Percentiles rank a stretch among this genome's conserved stretches.
Conservation (phyloP, 2,113 vertebrate genomes). For the Lophura nycthemera region DNA sequence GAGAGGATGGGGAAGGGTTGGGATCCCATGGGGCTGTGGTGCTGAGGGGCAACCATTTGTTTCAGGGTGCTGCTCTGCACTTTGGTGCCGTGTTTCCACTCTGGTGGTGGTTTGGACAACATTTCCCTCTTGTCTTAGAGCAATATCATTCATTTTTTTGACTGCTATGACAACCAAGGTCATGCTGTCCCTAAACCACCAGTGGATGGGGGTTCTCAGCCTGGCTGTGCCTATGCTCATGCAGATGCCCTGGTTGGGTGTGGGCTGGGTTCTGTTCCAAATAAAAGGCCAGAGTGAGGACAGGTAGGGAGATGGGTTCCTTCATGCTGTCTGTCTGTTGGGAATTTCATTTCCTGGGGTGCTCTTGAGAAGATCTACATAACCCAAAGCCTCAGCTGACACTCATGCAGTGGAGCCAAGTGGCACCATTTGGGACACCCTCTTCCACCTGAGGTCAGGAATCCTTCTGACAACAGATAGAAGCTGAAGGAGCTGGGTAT, state of each 20-base stretch:
- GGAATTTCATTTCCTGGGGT: background rate
- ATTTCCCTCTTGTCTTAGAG: background rate
- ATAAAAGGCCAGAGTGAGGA: rapidly evolving
- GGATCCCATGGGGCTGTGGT: background rate
- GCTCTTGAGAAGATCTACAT: background rate
- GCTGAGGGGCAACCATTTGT: background rate
- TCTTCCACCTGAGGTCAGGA: background rate
- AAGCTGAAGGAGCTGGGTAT: background rate
- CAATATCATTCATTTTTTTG: rapidly evolving
- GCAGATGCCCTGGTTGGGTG: background rate
- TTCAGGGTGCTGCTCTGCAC: background rate
- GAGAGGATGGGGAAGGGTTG: background rate
- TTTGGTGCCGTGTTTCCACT: background rate
- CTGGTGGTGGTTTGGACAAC: background rate
- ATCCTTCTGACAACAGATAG: background rate
- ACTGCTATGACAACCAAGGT: background rate
- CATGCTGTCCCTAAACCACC: no score
- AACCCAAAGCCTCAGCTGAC: background rate
- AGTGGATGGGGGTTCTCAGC: background rate
- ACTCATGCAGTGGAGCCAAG: background rate
- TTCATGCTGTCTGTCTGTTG: background rate
- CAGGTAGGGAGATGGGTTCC: no score
- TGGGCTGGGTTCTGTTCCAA: background rate
- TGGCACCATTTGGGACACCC: background rate
- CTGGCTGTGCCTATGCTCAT: background rate